Base-by-base conservation (phyloP, 2,797 vertebrate species). In the Cirrhinus molitorella region DNA sequence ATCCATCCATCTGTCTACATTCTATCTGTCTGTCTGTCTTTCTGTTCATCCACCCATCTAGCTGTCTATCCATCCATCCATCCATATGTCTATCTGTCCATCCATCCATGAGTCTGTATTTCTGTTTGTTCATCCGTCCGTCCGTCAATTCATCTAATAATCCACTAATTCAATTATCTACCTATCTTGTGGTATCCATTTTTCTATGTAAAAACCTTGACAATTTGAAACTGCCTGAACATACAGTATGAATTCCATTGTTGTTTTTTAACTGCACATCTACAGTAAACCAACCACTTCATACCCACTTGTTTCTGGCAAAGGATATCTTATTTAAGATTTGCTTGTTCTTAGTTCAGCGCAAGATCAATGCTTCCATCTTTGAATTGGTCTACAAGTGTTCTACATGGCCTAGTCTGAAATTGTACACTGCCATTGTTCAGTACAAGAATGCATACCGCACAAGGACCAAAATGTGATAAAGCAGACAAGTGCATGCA, bases 151-250 rank as follows among this genome's bases (percentile, higher is more conserved):
- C 1, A 65, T 65, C 31, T 34, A 65, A 2, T 31, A 9, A 2
- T 11, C 23, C 11, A 61, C 3, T 37, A 5, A 25, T 34, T 13
- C 21, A 55, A 28, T n/a, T 53, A 19, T 51, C 34, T 23, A 40
- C 13, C 21, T 3, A 17, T 43, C 37, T 61, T 28, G 59, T 93
- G 93, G 65, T 75, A 67, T 17, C 19, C 55, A 63, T 68, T 67
- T 45, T 86, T 83, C 51, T 71, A 85, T 84, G 68, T 85, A 81
- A 85, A 78, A 75, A 45, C 63, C 80, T 80, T 79, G 45, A 82
- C 78, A 83, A 83, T 76, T 85, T 74, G 53, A 80, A 82, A 85
- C 65, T 80, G 66, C 59, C 37, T 28, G 49, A 67, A 81, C 45
- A 31, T 70, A 25, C 34, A 75, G 72, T 34, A 37, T 63, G 14